Evolutionary conservation across 2,888 invertebrate species (phyloP), one percentile per base, ranked within the genome.

Genomic region (Phymatocera aterrima): DNA sequence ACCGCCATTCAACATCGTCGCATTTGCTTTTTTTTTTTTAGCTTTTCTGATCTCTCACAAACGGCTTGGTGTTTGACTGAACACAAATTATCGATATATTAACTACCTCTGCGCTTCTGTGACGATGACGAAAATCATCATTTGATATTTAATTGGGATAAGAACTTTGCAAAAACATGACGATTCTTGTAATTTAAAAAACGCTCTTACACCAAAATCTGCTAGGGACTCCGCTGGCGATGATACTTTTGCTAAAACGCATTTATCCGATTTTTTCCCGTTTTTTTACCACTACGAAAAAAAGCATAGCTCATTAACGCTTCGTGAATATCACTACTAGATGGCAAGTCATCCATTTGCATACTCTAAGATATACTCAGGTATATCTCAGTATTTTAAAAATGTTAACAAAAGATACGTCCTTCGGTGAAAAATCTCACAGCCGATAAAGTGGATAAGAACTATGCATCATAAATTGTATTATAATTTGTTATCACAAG

Each of bases 401-500:
- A 8, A 37, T 37, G n/a, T n/a, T n/a, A n/a, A n/a, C 37, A 34
- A 34, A 34, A 64, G n/a, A n/a, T n/a, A 64, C 8, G 18, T 37
- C 37, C 64, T 37, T 34, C 18, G 2, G 6, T 8, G 18, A 64
- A 34, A 12, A 37, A 64, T 18, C 18, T 37, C 4, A 64, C 10
- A 64, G 37, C 21, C 37, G 64, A 34, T 64, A 18, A 18, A 12
- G 5, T 24, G 43, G 24, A 68, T 15, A 43, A 15, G 15, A 68
- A 28, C 43, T 40, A 68, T 68, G 12, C 12, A 28, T 28, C 3
- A 28, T 57, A 57, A 12, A 5, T 51, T n/a, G 18, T 43, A 28
- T 43, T 46, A 68, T 40, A 46, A 46, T 43, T 68, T 28, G 43
- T 68, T 46, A 24, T 46, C 24, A 43, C n/a, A n/a, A n/a, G n/a